Conservation (phyloP, 2,797 vertebrate species). For the Adrianichthys oophorus region DNA sequence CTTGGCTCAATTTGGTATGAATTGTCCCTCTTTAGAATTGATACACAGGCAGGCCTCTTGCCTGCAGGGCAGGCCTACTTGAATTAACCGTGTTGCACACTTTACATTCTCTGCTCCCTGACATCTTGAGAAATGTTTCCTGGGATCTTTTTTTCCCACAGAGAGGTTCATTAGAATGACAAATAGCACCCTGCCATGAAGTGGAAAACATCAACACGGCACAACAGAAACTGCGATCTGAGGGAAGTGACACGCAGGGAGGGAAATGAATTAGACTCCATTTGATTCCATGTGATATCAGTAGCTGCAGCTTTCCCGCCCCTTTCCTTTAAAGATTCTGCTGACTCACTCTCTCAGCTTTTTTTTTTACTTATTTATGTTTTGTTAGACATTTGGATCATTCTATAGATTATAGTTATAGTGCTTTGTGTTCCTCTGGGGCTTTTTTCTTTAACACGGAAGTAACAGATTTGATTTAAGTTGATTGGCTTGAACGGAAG, state of each 20-base stretch:
- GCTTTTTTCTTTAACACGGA: slow-evolving; percentile 47
- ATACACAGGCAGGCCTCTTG: slow-evolving; percentile 61
- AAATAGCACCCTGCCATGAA: slow-evolving; percentile 81
- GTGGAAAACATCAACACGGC: slow-evolving; percentile 79
- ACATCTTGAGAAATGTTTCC: slow-evolving; percentile 82
- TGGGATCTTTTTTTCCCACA: slow-evolving; percentile 75
- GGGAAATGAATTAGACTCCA: slow-evolving; percentile 78
- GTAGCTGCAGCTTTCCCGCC: slow-evolving; percentile 52
- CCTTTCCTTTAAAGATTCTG: slow-evolving; percentile 65
- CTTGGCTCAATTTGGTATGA: slow-evolving; percentile 65
- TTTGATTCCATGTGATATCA: slow-evolving; percentile 78
- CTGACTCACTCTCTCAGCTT: slow-evolving; percentile 70
- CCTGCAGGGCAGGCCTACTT: slow-evolving; percentile 71
- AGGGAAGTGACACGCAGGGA: slow-evolving; percentile 76
- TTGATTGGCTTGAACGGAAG: slow-evolving; percentile 55
- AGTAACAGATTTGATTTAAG: slow-evolving; percentile 64
- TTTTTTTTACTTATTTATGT: slow-evolving; percentile 21
- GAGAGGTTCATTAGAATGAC: slow-evolving; percentile 84
- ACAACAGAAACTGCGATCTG: slow-evolving; percentile 76
- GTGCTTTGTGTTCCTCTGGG: slow-evolving; percentile 44
- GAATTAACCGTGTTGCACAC: slow-evolving; percentile 74
- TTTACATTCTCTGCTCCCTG: slow-evolving; percentile 76
- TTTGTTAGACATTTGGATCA: slow-evolving; percentile 29
- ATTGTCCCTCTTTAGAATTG: slow-evolving; percentile 64
- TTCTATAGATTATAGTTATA: slow-evolving; percentile 34